phyloP scores from a whole-genome alignment of 2,888 invertebrate genomes.

The Bombyx huttoni region DNA sequence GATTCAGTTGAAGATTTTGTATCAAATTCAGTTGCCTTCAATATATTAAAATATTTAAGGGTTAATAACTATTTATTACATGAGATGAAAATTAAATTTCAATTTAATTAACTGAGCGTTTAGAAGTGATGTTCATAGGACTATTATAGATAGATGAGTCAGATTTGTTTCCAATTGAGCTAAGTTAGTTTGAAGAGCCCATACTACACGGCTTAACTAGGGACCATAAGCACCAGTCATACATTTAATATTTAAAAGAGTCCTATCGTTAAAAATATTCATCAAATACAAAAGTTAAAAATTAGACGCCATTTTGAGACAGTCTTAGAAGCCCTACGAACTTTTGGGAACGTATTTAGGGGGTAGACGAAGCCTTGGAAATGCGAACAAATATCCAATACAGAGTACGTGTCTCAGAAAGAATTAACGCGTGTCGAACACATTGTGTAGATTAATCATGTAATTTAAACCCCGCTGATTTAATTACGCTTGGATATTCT shows the following conservation, averaged over 20 bases:
- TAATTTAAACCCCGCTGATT: not conserved
- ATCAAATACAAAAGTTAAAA: slow-evolving; percentile 13
- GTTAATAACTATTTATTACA: not conserved
- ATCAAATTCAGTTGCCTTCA: not conserved
- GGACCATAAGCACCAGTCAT: no score
- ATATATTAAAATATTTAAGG: not conserved
- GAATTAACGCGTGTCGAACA: slow-evolving; percentile 28
- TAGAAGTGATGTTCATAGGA: not conserved
- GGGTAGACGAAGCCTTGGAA: slow-evolving; percentile 47
- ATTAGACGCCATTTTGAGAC: slow-evolving; percentile 53
- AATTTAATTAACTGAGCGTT: not conserved
- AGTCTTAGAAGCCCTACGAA: slow-evolving; percentile 48
- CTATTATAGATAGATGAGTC: not conserved
- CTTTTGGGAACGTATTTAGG: slow-evolving; percentile 42
- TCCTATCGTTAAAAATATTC: not conserved
- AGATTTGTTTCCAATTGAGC: no score
- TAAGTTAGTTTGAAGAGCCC: no score
- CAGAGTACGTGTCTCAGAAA: slow-evolving; percentile 23
- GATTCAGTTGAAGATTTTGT: not conserved
- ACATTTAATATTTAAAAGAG: no score
- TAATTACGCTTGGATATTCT: not conserved
- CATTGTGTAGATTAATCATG: slow-evolving; percentile 12
- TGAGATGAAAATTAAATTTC: not conserved
- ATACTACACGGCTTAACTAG: no score
- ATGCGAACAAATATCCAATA: slow-evolving; percentile 27